Base-by-base conservation (phyloP, 2,113 vertebrate genomes). In the Eublepharis macularius region DNA sequence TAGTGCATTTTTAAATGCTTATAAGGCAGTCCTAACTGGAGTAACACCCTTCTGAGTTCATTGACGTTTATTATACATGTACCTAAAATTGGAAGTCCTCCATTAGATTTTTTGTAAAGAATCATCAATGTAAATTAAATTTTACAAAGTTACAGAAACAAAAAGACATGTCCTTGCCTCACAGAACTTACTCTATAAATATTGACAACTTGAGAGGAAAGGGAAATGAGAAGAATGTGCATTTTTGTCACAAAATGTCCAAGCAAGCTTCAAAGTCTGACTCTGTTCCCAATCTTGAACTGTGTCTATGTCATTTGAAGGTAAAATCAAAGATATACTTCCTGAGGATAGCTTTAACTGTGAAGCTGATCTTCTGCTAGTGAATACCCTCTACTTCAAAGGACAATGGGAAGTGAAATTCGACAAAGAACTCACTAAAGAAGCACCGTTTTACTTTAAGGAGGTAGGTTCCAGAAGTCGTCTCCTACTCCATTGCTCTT, bases 381-480 rank as follows among this genome's bases (percentile, higher is more conserved):
- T 98, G 90, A 99, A 98, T 66, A 98, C 97, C 54, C 95, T 99
- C 81, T 98, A 98, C 94, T 99, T 99, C 93, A 98, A 98, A 94
- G 98, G 98, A 88, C 96, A 96, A 66, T 98, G 98, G 98, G 93
- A 87, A 88, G 92, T 90, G 49, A 92, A 92, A 82, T 99, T 99
- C 93, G 80, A 97, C 60, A 92, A 93, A 80, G 89, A 91, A 65
- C 80, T 97, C 24, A 98, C 98, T 2, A 87, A 95, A 86, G 97
- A 97, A 94, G 94, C 92, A 57, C 91, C 95, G 21, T 98, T 99
- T 85, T 94, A 95, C 81, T 66, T 97, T 79, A 96, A 91, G 81
- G 57, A 95, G 96, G 98, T 97, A 92, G 49, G 65, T 63, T 82
- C 43, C 66, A 34, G 29, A 81, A 47, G 12, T 36, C 32, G 47